Evolutionary conservation across 2,888 invertebrate species (phyloP), one percentile per base, ranked within the genome.

Genomic region (Chelonus formosanus): DNA sequence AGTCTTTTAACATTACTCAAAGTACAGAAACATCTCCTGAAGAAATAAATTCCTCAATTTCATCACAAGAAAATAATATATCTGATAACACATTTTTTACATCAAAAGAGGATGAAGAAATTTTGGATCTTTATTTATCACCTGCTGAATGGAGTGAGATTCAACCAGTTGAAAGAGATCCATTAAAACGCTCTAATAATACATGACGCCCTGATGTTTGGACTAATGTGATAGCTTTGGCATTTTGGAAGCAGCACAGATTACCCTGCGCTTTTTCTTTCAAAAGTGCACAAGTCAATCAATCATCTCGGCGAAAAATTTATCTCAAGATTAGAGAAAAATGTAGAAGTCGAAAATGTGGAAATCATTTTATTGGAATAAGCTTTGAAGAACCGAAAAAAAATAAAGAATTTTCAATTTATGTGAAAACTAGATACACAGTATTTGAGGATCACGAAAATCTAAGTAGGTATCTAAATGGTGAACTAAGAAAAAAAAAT

Each of bases 241-340:
- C 20, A 32, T 52, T 52, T 8, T 52, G 52, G 52, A 52, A 52
- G 31, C 52, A 52, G 7, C 32, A 52, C 32, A 20, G 52, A 20
- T 31, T 52, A 6, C 20, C 20, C 7, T 52, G 34, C 32, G 34
- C 52, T 7, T 52, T 31, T 52, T 20, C 32, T 20, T 52, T 52
- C 31, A 52, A 52, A 34, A 52, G 32, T 31, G 52, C 20, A 6
- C 5, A 20, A 34, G 31, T 52, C 31, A 20, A 52, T 7, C 31
- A 32, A 52, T 4, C 5, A 40, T 5, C 40, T 40, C 4, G 4
- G 40, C 32, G 31, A 7, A 32, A 31, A 4, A 4, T 6, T 6
- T 20, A 31, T 52, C 1, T 20, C 2, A 34, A 20, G 31, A 52
- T 52, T 7, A 7, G 7, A 7, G 52, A 31, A 4, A 20, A 7